Conservation (phyloP, 2,113 vertebrate species). For the Vanacampus margaritifer region DNA sequence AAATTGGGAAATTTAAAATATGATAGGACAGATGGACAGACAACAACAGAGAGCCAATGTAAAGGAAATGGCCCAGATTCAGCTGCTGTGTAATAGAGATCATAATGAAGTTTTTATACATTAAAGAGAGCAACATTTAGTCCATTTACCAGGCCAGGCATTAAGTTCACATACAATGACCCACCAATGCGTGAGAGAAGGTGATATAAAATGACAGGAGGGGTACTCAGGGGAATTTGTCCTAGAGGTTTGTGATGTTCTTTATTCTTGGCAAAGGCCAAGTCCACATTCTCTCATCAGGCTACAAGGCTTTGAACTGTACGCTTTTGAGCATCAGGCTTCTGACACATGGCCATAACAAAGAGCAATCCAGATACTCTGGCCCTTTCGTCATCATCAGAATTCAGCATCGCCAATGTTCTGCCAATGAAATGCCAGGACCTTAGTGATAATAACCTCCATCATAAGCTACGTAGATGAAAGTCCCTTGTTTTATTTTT, state of each 20-base stretch:
- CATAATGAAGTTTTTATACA: conserved; percentile 14
- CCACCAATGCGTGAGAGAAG: conserved; percentile 4
- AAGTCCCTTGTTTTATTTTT: conserved; percentile 40
- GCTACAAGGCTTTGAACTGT: conserved; percentile 49
- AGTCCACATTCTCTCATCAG: conserved; percentile 27
- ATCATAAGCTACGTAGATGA: conserved; percentile 50
- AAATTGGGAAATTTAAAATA: conserved; percentile 19
- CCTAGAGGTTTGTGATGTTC: conserved; percentile 42
- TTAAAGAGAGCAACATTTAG: conserved; percentile 5
- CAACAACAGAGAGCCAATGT: conserved; percentile 4
- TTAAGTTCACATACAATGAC: conserved; percentile 5
- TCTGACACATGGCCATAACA: conserved; percentile 60
- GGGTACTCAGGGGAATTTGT: conserved; percentile 32
- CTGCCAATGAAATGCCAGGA: conserved; percentile 38
- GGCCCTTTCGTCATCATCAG: conserved; percentile 55
- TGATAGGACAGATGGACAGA: conserved; percentile 8
- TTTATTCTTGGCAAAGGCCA: conserved; percentile 41
- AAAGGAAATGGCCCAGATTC: conserved; percentile 18
- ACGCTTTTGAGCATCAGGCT: conserved; percentile 51
- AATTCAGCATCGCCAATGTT: conserved; percentile 29
- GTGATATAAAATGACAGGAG: neutral
- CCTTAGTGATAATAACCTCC: conserved; percentile 35
- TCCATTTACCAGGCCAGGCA: conserved; percentile 13
- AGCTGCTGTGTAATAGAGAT: conserved; percentile 28
- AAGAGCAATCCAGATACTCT: conserved; percentile 54